Conservation (phyloP, 2,888 invertebrate genomes). For the Lampropteryx suffumata region DNA sequence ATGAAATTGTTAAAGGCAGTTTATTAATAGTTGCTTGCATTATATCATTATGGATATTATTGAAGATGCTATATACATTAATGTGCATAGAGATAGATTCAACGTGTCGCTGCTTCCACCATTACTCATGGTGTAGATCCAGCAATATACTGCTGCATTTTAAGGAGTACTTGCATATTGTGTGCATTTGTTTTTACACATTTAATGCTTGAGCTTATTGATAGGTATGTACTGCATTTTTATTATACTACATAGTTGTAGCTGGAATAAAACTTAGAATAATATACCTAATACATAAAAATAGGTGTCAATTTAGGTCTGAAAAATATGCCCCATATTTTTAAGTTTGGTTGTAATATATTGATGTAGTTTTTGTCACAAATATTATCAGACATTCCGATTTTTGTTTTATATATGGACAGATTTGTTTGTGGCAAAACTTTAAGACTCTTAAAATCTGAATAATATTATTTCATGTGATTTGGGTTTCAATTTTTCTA, state of each 20-base stretch:
- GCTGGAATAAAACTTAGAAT: not conserved
- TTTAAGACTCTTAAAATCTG: conserved; percentile 34
- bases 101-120: no score
- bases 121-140: not conserved
- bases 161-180: not conserved
- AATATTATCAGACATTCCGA: conserved; percentile 45
- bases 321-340: conserved; percentile 15
- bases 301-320: not conserved
- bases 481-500: conserved; percentile 9
- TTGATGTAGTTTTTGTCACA: conserved; percentile 34
- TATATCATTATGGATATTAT: no score
- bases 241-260: not conserved
- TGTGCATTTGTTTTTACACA: not conserved
- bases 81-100: no score
- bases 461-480: conserved; percentile 47
- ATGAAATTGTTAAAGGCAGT: no score
- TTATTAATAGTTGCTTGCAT: no score
- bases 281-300: not conserved
- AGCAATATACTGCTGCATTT: not conserved
- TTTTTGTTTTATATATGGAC: conserved; percentile 36
- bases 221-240: no score
- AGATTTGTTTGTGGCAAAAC: conserved; percentile 41
- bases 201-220: conserved; percentile 4
- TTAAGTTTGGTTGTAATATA: conserved; percentile 13
- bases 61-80: no score